Evolutionary conservation across 2,888 invertebrate genomes (phyloP).

Genomic region (Pandemis heparana): DNA sequence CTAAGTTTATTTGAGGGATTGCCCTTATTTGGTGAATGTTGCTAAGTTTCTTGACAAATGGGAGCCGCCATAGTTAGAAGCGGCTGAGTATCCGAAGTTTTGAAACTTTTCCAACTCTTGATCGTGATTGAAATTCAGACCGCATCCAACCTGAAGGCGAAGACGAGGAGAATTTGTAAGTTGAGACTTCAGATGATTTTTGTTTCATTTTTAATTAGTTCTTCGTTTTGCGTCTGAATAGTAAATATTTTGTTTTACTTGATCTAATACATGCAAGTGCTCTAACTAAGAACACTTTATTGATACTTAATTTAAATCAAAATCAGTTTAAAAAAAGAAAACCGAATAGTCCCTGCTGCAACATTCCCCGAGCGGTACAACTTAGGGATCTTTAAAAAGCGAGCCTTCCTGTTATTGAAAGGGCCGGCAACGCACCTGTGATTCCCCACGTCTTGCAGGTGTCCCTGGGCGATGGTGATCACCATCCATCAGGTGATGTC

Average conservation of each 20-base stretch:
- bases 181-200: background rate
- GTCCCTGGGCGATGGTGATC: too few species aligned
- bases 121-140: slow-evolving; percentile 16
- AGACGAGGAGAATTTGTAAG: background rate
- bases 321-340: too few species aligned
- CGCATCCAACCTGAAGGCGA: background rate
- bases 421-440: too few species aligned
- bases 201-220: background rate
- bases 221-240: background rate
- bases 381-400: too few species aligned
- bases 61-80: background rate
- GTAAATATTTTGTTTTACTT: background rate
- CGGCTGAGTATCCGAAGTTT: slow-evolving; percentile 11
- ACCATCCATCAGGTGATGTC: too few species aligned
- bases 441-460: too few species aligned
- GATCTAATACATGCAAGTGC: background rate
- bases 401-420: too few species aligned
- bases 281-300: too few species aligned
- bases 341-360: too few species aligned
- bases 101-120: slow-evolving; percentile 4
- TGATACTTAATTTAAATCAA: too few species aligned
- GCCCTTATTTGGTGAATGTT: background rate
- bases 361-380: too few species aligned
- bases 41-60: slow-evolving; percentile 7
- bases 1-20: background rate